Percentiles rank a stretch among this genome's conserved stretches.
Evolutionary conservation across 2,888 invertebrate genomes (phyloP).

Genomic region (Rhogogaster chlorosoma): DNA sequence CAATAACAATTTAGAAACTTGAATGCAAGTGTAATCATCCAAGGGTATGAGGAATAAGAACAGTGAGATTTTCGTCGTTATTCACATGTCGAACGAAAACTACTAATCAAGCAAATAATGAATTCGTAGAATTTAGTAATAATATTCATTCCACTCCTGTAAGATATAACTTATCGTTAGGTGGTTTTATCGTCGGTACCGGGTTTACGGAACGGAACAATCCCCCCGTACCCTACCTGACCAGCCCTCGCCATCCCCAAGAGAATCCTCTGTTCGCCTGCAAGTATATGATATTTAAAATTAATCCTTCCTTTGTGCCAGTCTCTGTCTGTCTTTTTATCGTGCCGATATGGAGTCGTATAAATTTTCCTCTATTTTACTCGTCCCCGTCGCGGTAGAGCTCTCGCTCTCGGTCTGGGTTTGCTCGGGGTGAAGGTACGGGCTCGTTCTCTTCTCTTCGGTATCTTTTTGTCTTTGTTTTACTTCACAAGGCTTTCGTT

Average conservation of each 20-base stretch:
- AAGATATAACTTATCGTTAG: conserved; percentile 7
- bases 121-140: not conserved
- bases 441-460: not conserved
- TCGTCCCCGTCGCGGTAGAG: conserved; percentile 56
- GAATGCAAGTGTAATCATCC: not conserved
- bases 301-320: conserved; percentile 76
- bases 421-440: conserved; percentile 55
- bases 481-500: conserved; percentile 69
- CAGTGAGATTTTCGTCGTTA: not conserved
- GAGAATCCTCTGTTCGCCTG: conserved; percentile 53
- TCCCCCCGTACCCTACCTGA: conserved; percentile 58
- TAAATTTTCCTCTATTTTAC: conserved; percentile 75
- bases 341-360: conserved; percentile 75
- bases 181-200: conserved; percentile 55
- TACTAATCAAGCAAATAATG: not conserved
- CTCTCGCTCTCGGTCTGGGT: conserved; percentile 32
- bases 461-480: conserved; percentile 67
- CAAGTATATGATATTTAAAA: conserved; percentile 74
- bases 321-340: conserved; percentile 73
- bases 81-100: not conserved
- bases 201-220: conserved; percentile 52
- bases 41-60: not conserved
- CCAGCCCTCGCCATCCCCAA: conserved; percentile 56
- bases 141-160: not conserved
- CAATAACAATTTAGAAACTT: not conserved